Conservation (phyloP, 1,140 invertebrate genomes). For the Chymomyza costata region DNA sequence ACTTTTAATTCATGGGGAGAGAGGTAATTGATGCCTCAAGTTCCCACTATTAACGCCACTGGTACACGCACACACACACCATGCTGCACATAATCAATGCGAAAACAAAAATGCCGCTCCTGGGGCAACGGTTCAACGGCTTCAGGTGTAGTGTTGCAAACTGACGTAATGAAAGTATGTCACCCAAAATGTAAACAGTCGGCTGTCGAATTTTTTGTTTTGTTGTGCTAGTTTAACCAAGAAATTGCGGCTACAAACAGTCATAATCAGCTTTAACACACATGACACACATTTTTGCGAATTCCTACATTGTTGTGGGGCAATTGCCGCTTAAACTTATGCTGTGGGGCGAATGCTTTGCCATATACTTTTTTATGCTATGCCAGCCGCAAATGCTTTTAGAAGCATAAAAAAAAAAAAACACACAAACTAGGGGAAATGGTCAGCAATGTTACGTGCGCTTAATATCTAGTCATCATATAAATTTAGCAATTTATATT, state of each 20-base stretch:
- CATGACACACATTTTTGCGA: conserved; percentile 52
- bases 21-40: too few relatives aligned
- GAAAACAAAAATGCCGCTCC: conserved; percentile 17
- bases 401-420: conserved; percentile 56
- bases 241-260: conserved; percentile 18
- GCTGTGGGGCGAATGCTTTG: too few relatives aligned
- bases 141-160: conserved; percentile 41
- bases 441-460: conserved; percentile 38
- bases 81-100: conserved; percentile 4
- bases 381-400: too few relatives aligned
- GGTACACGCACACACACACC: conserved; percentile 3
- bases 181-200: conserved; percentile 25
- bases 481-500: conserved; percentile 24
- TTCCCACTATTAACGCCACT: not conserved
- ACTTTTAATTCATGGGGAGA: too few relatives aligned
- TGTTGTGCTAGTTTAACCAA: conserved; percentile 30
- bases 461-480: conserved; percentile 20
- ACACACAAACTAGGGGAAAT: conserved; percentile 32
- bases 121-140: conserved; percentile 17
- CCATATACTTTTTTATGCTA: too few relatives aligned
- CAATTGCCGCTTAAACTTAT: too few relatives aligned
- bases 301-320: conserved; percentile 23
- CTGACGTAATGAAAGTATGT: conserved; percentile 65
- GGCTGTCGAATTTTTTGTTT: conserved; percentile 10
- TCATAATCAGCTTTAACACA: conserved; percentile 42